Evolutionary conservation across 2,888 invertebrate genomes (phyloP).

Genomic region (Pyrrhia umbra): DNA sequence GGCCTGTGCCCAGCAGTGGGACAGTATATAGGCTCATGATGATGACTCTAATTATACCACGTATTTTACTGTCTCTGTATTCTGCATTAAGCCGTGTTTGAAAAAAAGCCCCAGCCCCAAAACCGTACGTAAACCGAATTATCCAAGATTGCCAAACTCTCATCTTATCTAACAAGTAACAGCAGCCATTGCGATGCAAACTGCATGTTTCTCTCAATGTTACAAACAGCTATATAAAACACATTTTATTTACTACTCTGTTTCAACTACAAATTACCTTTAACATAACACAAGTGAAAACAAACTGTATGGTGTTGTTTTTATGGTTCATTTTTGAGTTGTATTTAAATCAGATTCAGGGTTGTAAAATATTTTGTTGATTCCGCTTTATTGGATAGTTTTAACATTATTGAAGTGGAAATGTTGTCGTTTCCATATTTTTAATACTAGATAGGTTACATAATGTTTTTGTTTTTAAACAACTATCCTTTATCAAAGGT

Average conservation of each 20-base stretch:
- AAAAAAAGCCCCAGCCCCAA: no score
- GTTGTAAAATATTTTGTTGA: slow-evolving; percentile 51
- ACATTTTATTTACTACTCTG: slow-evolving; percentile 66
- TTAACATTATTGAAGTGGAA: slow-evolving; percentile 31
- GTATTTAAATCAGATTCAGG: neutral
- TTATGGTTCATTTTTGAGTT: slow-evolving; percentile 34
- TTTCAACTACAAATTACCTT: slow-evolving; percentile 69
- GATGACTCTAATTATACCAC: no score
- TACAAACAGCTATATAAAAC: slow-evolving; percentile 38
- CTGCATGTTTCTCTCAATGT: slow-evolving; percentile 40
- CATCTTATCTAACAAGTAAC: slow-evolving; percentile 16
- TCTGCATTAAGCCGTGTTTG: no score
- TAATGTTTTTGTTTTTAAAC: neutral
- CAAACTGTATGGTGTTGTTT: neutral
- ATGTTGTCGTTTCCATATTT: slow-evolving; percentile 27
- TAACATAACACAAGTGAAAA: slow-evolving; percentile 27
- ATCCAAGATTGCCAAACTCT: slow-evolving; percentile 7
- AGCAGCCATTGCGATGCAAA: slow-evolving; percentile 35
- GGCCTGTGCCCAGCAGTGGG: no score
- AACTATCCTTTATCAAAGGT: no score
- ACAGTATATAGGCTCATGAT: no score
- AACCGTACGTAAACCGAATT: no score
- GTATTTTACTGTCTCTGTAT: no score
- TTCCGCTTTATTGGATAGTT: slow-evolving; percentile 36
- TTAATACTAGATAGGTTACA: slow-evolving; percentile 13